phyloP scores from a whole-genome alignment of 2,888 invertebrate species.

The Cephus runcator region DNA sequence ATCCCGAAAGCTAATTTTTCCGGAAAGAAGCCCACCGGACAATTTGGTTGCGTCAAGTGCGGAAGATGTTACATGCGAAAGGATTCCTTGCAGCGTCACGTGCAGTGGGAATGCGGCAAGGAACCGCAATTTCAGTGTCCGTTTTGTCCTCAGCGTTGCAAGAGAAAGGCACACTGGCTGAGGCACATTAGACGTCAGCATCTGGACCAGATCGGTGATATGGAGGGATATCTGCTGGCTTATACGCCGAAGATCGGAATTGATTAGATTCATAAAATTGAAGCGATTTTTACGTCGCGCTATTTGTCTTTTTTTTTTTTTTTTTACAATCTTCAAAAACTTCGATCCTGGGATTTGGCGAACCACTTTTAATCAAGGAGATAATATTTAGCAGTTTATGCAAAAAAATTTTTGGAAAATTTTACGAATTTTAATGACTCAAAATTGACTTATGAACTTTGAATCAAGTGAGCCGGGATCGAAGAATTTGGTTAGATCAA shows the following conservation, averaged over 20 bases:
- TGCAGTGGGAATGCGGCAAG: conserved; percentile 68
- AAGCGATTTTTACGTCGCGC: background rate
- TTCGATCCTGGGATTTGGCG: background rate
- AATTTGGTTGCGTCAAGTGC: conserved; percentile 70
- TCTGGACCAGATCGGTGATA: conserved; percentile 66
- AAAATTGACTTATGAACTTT: background rate
- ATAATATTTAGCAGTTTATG: background rate
- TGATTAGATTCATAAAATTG: conserved; percentile 15
- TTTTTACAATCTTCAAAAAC: background rate
- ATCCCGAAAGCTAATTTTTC: conserved; percentile 51
- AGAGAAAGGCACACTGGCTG: conserved; percentile 66
- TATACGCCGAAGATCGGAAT: conserved; percentile 30
- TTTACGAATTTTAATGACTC: background rate
- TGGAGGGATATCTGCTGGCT: conserved; percentile 58
- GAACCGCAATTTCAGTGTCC: conserved; percentile 67
- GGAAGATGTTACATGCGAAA: conserved; percentile 72
- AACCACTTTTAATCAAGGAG: background rate
- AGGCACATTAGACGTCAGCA: conserved; percentile 70
- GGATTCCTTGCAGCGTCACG: conserved; percentile 71
- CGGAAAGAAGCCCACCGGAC: conserved; percentile 50
- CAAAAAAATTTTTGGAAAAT: background rate
- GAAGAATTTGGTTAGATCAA: background rate
- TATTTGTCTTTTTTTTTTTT: background rate
- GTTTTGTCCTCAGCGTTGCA: conserved; percentile 64
- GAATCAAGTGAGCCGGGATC: background rate